phyloP scores from a whole-genome alignment of 2,888 invertebrate species.

The Athetis lepigone region DNA sequence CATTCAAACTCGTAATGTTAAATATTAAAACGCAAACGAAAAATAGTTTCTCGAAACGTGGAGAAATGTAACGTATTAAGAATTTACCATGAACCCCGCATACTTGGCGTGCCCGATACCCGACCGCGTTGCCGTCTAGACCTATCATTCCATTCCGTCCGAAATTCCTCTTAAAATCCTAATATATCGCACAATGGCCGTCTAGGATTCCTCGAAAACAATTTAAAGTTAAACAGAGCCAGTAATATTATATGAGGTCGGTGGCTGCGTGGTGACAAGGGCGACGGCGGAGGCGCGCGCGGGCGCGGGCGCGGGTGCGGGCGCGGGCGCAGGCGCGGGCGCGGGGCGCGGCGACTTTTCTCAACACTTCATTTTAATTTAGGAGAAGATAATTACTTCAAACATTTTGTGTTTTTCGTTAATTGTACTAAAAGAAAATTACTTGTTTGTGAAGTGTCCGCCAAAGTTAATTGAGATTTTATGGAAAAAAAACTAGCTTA shows the following conservation, averaged over 20 bases:
- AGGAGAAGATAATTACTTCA: conserved; percentile 23
- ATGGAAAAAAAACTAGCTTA: neutral
- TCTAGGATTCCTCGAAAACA: conserved; percentile 63
- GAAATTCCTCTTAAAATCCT: conserved; percentile 62
- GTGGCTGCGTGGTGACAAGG: no score
- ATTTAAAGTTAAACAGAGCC: conserved; percentile 67
- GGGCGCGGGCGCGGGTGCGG: neutral
- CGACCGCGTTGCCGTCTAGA: conserved; percentile 43
- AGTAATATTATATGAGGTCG: conserved; percentile 50
- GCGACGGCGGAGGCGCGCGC: conserved; percentile 20
- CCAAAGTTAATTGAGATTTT: conserved; percentile 2
- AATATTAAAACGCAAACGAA: conserved; percentile 37
- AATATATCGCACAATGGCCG: conserved; percentile 62
- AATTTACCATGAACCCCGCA: conserved; percentile 52
- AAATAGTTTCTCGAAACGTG: conserved; percentile 9
- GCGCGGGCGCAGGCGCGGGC: neutral
- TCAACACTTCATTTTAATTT: conserved; percentile 30
- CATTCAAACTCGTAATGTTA: conserved; percentile 26
- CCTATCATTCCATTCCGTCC: conserved; percentile 62
- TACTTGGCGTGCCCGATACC: conserved; percentile 41
- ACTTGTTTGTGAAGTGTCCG: neutral
- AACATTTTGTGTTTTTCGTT: conserved; percentile 27
- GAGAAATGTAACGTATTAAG: conserved; percentile 46
- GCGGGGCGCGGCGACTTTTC: neutral
- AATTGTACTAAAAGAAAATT: conserved; percentile 14